phyloP scores from a whole-genome alignment of 1,140 invertebrate species.

The Mya arenaria region DNA sequence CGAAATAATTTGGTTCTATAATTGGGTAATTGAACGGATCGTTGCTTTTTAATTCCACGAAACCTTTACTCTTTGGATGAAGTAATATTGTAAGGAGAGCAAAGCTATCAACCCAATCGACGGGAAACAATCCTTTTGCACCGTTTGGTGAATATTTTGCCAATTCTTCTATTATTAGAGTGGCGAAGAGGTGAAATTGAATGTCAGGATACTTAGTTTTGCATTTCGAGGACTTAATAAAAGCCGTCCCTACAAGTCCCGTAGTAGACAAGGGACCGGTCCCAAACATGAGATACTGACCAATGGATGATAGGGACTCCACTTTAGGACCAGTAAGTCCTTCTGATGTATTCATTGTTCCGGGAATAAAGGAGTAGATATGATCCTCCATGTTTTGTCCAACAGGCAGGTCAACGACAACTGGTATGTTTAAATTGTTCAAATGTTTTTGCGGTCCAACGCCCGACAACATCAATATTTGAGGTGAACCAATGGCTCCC shows the following conservation, averaged over 20 bases:
- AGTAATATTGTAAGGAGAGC: not conserved
- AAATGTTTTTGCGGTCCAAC: slow-evolving; percentile 86
- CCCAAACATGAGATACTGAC: slow-evolving; percentile 59
- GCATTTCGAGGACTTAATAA: not conserved
- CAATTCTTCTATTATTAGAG: not conserved
- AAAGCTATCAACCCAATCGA: not conserved
- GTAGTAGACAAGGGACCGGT: slow-evolving; percentile 54
- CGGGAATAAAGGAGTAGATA: not conserved
- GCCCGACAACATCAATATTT: slow-evolving; percentile 94
- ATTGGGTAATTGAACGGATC: slow-evolving; percentile 91
- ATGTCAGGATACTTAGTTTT: slow-evolving; percentile 36
- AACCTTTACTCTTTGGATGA: slow-evolving; percentile 71
- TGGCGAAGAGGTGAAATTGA: slow-evolving; percentile 1
- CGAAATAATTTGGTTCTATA: slow-evolving; percentile 87
- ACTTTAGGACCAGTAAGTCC: slow-evolving; percentile 40
- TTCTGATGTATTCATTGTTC: slow-evolving; percentile 1
- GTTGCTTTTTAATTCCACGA: slow-evolving; percentile 74
- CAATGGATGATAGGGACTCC: slow-evolving; percentile 22
- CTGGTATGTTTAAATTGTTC: slow-evolving; percentile 62
- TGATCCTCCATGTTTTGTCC: slow-evolving; percentile 88
- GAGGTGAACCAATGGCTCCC: slow-evolving; percentile 93
- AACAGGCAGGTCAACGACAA: slow-evolving; percentile 87
- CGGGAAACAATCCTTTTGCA: not conserved
- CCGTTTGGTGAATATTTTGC: not conserved
- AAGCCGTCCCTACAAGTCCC: slow-evolving; percentile 9